These are phyloP conservation scores for Eulemur rubriventer DNA, from an alignment of 2,797 vertebrate genomes.

Conservation along the genomic window DNA sequence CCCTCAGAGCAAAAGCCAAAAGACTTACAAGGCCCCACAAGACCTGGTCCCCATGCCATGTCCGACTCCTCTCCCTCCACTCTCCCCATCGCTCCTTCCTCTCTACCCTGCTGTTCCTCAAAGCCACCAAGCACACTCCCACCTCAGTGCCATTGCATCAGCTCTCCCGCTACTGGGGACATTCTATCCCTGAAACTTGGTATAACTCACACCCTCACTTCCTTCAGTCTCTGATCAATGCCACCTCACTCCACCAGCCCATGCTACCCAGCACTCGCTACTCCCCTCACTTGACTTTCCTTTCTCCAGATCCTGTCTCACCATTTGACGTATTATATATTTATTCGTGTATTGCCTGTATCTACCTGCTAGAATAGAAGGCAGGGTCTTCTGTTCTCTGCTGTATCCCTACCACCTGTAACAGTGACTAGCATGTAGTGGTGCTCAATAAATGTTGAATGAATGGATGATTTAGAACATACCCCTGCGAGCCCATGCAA, in stretches of 20 bases:
- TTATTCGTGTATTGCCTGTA: neutral
- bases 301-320: neutral
- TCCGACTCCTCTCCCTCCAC: neutral
- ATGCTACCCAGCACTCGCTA: neutral
- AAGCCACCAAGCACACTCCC: neutral
- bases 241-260: neutral
- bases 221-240: neutral
- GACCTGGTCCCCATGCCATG: neutral
- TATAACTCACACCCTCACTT: neutral
- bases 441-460: neutral
- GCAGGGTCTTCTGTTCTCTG: neutral
- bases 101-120: neutral
- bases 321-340: neutral
- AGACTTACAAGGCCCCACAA: neutral
- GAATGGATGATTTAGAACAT: neutral
- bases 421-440: neutral
- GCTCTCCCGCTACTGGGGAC: neutral
- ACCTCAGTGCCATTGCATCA: neutral
- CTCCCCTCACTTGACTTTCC: neutral
- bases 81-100: neutral
- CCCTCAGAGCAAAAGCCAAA: neutral
- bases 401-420: neutral
- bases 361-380: neutral
- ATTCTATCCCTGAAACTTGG: neutral
- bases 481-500: neutral